Evolutionary conservation across 2,888 invertebrate genomes (phyloP).

Genomic region (Idaea dimidiata): DNA sequence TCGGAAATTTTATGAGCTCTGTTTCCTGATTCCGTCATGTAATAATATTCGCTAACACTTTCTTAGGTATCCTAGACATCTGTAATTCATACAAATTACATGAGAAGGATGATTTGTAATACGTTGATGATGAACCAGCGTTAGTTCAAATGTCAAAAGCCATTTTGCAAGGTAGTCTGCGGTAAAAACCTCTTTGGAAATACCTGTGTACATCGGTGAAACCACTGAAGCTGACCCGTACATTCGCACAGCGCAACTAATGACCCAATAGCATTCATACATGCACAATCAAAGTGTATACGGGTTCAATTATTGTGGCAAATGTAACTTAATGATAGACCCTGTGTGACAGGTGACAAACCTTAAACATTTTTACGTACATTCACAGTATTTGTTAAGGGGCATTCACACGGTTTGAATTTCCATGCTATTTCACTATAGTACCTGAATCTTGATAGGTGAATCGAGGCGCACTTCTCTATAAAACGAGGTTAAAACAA

Average conservation of each 20-base stretch:
- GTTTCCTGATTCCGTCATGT: background rate
- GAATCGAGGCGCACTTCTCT: constrained; percentile 9
- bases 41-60: background rate
- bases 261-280: background rate
- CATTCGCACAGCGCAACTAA: background rate
- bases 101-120: too few species aligned
- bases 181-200: background rate
- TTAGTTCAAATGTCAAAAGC: background rate
- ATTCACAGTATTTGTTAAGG: constrained; percentile 25
- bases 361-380: constrained; percentile 28
- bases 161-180: background rate
- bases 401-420: too few species aligned
- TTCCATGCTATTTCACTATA: too few species aligned
- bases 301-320: background rate
- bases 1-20: background rate
- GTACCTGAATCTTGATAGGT: too few species aligned
- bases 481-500: too few species aligned
- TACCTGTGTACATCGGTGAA: background rate
- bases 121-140: too few species aligned
- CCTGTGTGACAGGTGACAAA: background rate
- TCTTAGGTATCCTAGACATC: background rate
- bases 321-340: background rate
- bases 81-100: background rate
- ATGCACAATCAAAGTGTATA: background rate
- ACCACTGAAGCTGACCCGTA: background rate